Evolutionary conservation across 2,113 vertebrate species (phyloP).

Genomic region (Zapornia atra): DNA sequence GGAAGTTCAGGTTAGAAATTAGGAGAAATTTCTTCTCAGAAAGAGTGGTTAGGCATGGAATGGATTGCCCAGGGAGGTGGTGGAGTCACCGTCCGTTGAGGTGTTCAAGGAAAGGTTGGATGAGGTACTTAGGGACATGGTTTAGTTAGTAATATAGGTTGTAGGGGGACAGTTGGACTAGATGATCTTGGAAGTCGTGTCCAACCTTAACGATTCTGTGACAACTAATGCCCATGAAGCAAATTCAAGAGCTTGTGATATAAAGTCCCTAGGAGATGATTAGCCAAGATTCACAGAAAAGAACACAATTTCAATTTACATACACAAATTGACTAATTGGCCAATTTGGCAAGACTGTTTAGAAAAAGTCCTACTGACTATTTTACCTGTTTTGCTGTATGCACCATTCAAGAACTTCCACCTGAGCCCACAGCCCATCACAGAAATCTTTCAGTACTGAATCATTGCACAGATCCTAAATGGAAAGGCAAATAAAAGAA

Average conservation of each 20-base stretch:
- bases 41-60: too few relatives aligned
- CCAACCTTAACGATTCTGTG: too few relatives aligned
- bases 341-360: neutral
- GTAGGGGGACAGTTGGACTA: too few relatives aligned
- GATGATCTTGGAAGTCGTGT: too few relatives aligned
- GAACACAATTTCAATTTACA: neutral
- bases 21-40: too few relatives aligned
- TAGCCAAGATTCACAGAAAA: neutral
- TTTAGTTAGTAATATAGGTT: too few relatives aligned
- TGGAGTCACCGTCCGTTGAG: too few relatives aligned
- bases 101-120: too few relatives aligned
- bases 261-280: neutral
- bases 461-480: conserved; percentile 78
- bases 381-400: conserved; percentile 84
- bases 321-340: neutral
- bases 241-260: neutral
- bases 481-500: neutral
- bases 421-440: conserved; percentile 84
- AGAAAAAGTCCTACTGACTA: neutral
- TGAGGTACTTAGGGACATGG: too few relatives aligned
- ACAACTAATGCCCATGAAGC: neutral
- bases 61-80: too few relatives aligned
- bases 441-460: conserved; percentile 88
- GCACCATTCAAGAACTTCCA: conserved; percentile 93
- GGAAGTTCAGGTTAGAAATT: too few relatives aligned